Evolutionary conservation across 2,888 invertebrate genomes (phyloP).

Genomic region (Thyatira batis): DNA sequence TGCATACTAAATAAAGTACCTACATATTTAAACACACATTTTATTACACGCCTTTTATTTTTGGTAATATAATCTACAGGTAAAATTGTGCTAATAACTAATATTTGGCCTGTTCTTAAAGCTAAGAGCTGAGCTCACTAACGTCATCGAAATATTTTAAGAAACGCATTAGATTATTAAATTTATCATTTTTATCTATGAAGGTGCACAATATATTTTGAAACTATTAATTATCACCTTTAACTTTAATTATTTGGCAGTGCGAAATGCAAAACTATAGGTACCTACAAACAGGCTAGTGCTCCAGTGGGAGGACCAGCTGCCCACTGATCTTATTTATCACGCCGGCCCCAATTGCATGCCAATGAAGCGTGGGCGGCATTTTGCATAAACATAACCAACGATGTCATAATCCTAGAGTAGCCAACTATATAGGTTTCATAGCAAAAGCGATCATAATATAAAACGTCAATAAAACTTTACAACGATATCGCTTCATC

Average conservation of each 20-base stretch:
- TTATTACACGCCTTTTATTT: not conserved
- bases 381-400: slow-evolving; percentile 64
- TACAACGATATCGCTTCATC: not conserved
- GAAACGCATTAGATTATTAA: too few relatives aligned
- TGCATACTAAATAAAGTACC: not conserved
- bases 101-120: too few relatives aligned
- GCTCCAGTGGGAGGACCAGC: slow-evolving; percentile 63
- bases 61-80: too few relatives aligned
- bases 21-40: not conserved
- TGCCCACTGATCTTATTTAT: slow-evolving; percentile 55
- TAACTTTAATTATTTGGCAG: not conserved
- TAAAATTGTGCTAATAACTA: too few relatives aligned
- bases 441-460: slow-evolving; percentile 6
- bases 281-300: slow-evolving; percentile 1
- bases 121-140: too few relatives aligned
- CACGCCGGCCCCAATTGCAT: slow-evolving; percentile 59
- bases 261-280: not conserved
- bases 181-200: too few relatives aligned
- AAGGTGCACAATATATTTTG: too few relatives aligned
- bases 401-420: slow-evolving; percentile 55
- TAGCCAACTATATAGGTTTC: slow-evolving; percentile 23
- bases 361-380: slow-evolving; percentile 67
- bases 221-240: not conserved
- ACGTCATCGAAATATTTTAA: too few relatives aligned
- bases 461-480: not conserved